phyloP scores from a whole-genome alignment of 2,113 vertebrate species.

The Atrichornis clamosus region DNA sequence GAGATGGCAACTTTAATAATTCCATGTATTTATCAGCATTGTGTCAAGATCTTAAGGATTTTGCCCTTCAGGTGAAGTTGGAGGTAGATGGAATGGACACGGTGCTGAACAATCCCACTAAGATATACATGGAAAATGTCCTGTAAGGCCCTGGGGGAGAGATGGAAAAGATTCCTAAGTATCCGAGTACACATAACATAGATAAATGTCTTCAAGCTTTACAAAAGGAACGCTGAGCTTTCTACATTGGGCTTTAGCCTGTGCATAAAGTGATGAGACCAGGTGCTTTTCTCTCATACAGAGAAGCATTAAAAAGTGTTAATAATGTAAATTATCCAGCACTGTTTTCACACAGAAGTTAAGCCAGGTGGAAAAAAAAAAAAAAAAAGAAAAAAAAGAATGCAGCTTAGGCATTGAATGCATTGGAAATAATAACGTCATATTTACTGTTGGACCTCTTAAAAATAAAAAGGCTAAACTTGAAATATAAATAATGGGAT shows the following conservation, averaged over 20 bases:
- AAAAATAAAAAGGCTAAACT: background rate
- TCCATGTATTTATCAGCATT: conserved; percentile 78
- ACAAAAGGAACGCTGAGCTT: conserved; percentile 1
- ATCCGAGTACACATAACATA: conserved; percentile 52
- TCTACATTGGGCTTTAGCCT: conserved; percentile 3
- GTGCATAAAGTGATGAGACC: background rate
- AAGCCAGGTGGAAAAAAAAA: background rate
- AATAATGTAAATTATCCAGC: conserved; percentile 15
- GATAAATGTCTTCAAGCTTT: conserved; percentile 64
- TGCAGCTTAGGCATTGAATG: background rate
- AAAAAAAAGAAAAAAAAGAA: background rate
- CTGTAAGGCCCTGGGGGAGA: conserved; percentile 52
- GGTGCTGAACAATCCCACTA: conserved; percentile 66
- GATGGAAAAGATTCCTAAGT: conserved; percentile 61
- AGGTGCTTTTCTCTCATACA: background rate
- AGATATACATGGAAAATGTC: conserved; percentile 68
- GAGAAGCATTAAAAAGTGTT: background rate
- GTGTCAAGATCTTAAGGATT: conserved; percentile 77
- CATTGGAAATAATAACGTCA: conserved; percentile 8
- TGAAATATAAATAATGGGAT: conserved; percentile 25
- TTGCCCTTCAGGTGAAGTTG: conserved; percentile 75
- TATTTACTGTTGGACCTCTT: conserved; percentile 27
- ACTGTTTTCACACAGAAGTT: conserved; percentile 15
- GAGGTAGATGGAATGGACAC: conserved; percentile 65
- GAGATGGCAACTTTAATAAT: conserved; percentile 81